phyloP scores from a whole-genome alignment of 2,888 invertebrate genomes.

The Andrena bicolor region DNA sequence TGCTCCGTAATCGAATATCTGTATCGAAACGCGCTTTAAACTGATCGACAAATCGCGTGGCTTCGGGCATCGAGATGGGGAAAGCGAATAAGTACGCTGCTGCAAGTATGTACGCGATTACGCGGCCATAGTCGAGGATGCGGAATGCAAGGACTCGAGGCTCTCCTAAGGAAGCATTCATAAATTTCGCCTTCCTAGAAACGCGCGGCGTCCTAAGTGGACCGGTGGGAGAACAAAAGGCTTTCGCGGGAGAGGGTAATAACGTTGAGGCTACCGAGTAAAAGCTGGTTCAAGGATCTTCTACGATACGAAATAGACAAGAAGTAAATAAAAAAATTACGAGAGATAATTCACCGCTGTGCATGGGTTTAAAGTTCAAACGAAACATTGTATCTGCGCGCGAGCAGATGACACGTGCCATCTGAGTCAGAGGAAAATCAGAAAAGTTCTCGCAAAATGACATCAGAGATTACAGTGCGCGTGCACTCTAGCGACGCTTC shows the following conservation, averaged over 20 bases:
- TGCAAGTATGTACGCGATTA: neutral
- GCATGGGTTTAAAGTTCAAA: neutral
- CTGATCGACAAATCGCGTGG: slow-evolving; percentile 20
- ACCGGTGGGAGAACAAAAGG: slow-evolving; percentile 1
- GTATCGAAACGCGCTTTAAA: neutral
- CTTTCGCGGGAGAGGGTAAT: neutral
- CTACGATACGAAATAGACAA: neutral
- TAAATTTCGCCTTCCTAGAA: slow-evolving; percentile 39
- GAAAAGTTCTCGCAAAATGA: slow-evolving; percentile 23
- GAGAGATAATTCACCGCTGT: neutral
- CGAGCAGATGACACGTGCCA: slow-evolving; percentile 23
- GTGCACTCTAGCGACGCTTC: slow-evolving; percentile 7
- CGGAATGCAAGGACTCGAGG: slow-evolving; percentile 32
- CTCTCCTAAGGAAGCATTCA: slow-evolving; percentile 16
- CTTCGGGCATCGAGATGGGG: neutral
- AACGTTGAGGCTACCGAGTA: neutral
- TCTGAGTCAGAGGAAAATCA: slow-evolving; percentile 15
- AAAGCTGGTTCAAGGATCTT: neutral
- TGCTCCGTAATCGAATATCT: neutral
- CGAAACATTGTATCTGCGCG: neutral
- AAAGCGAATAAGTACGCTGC: slow-evolving; percentile 2
- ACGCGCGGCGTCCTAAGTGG: slow-evolving; percentile 12
- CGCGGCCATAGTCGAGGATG: slow-evolving; percentile 9
- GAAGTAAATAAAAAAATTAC: neutral
- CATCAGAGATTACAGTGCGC: slow-evolving; percentile 14